A percentile compares a stretch with the other conserved stretches of the same genome.
Evolutionary conservation across 1,140 invertebrate species (phyloP).

Genomic region (Oncopodura yosiiana): DNA sequence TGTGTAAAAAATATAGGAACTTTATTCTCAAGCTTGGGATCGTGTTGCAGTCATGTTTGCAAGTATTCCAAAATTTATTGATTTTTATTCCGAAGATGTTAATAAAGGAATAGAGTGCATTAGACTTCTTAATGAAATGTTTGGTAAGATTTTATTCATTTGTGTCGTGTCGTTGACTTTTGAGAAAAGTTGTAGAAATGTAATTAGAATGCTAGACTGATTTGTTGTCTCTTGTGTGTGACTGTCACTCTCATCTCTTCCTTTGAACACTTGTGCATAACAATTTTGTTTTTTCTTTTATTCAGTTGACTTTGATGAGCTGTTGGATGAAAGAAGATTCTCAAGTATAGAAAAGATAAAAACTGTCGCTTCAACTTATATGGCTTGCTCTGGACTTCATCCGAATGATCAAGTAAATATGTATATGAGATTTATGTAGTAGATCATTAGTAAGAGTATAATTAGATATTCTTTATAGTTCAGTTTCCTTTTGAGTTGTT

Average conservation of each 20-base stretch:
- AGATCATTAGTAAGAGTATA: no score
- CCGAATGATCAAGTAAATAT: constrained; percentile 54
- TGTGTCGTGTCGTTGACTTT: no score
- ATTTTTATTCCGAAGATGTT: constrained; percentile 96
- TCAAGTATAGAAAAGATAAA: constrained; percentile 95
- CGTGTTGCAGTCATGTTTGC: constrained; percentile 96
- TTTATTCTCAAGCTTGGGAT: constrained; percentile 86
- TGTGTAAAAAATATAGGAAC: no score
- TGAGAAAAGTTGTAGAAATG: no score
- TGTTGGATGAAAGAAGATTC: constrained; percentile 80
- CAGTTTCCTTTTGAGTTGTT: no score
- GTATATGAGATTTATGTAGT: not conserved
- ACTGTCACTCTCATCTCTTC: not conserved
- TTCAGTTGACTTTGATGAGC: constrained; percentile 79
- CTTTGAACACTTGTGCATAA: not conserved
- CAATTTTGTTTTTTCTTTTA: constrained; percentile 15
- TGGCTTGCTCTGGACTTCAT: constrained; percentile 96
- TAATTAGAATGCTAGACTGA: no score
- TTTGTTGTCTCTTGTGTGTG: no score
- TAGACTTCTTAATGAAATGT: constrained; percentile 93
- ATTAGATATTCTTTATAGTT: no score
- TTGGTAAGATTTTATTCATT: constrained; percentile 51
- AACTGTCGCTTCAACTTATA: constrained; percentile 91
- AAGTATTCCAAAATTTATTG: constrained; percentile 95
- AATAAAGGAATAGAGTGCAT: constrained; percentile 97